Evolutionary conservation across 2,888 invertebrate species (phyloP).

Genomic region (Agrochola macilenta): DNA sequence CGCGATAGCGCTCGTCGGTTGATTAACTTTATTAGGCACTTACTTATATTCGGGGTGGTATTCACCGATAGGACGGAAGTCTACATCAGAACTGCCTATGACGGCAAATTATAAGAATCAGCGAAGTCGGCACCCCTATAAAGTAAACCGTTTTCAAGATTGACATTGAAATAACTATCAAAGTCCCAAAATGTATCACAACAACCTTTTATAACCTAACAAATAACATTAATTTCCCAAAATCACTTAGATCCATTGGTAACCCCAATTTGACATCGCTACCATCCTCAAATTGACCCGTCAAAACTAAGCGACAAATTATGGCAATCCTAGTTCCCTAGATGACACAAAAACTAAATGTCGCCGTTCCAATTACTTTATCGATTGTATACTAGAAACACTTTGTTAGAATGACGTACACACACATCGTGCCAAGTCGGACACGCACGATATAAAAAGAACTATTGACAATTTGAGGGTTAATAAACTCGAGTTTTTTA

Average conservation of each 20-base stretch:
- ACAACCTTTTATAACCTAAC: not conserved
- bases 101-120: not conserved
- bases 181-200: not conserved
- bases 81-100: not conserved
- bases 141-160: not conserved
- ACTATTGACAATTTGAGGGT: slow-evolving; percentile 55
- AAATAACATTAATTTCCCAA: slow-evolving; percentile 7
- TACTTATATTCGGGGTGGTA: slow-evolving; percentile 31
- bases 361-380: slow-evolving; percentile 33
- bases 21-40: slow-evolving; percentile 53
- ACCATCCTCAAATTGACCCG: slow-evolving; percentile 21
- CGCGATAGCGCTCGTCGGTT: slow-evolving; percentile 56
- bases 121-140: not conserved
- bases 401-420: slow-evolving; percentile 33
- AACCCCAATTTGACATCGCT: slow-evolving; percentile 32
- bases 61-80: not conserved
- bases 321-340: slow-evolving; percentile 37
- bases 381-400: slow-evolving; percentile 47
- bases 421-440: slow-evolving; percentile 50
- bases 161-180: not conserved
- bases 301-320: slow-evolving; percentile 54
- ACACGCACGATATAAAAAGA: slow-evolving; percentile 56
- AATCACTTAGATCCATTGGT: slow-evolving; percentile 3
- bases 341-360: slow-evolving; percentile 39
- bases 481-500: slow-evolving; percentile 47